Conservation (phyloP, 2,888 invertebrate species). For the Morpho deidamia region DNA sequence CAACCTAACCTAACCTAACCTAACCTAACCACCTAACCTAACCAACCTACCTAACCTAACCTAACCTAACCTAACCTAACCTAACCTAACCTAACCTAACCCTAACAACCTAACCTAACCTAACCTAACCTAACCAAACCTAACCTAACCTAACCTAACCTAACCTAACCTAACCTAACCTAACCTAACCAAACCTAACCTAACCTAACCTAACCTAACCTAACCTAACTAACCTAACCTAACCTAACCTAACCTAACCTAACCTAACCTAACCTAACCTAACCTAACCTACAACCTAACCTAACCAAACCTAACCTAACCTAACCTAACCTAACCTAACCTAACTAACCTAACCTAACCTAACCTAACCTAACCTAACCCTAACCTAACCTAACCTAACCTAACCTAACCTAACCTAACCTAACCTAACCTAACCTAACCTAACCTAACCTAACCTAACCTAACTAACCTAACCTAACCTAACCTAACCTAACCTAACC, state of each 20-base stretch:
- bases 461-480: too few species aligned
- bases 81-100: constrained; percentile 5
- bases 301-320: constrained; percentile 17
- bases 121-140: constrained; percentile 24
- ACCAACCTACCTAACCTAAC: constrained; percentile 16
- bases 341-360: constrained; percentile 11
- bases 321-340: constrained; percentile 17
- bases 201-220: constrained; percentile 22
- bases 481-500: constrained; percentile 29
- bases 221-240: constrained; percentile 21
- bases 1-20: too few species aligned
- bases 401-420: constrained; percentile 24
- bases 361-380: neutral
- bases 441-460: too few species aligned
- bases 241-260: constrained; percentile 19
- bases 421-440: constrained; percentile 20
- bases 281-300: neutral
- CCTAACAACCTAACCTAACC: constrained; percentile 22
- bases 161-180: constrained; percentile 1
- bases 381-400: constrained; percentile 5
- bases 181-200: constrained; percentile 8
- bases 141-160: constrained; percentile 17
- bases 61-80: too few species aligned
- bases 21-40: constrained; percentile 13
- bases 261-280: constrained; percentile 15